Evolutionary conservation across 2,888 invertebrate species (phyloP).

Genomic region (Pandemis corylana): DNA sequence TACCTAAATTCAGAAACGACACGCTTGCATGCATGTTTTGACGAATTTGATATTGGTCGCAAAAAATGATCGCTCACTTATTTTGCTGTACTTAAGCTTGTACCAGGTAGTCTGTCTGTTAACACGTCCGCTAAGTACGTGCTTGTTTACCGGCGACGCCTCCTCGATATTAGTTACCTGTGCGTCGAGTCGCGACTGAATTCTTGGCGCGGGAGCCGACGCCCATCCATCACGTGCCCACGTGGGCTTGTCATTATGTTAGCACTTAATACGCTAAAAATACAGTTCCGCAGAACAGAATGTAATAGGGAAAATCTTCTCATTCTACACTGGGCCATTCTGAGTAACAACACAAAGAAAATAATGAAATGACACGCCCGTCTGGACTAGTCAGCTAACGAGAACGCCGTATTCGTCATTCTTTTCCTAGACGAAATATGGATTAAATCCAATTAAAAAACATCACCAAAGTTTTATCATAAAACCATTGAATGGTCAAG

Average conservation of each 20-base stretch:
- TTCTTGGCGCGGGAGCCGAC: constrained; percentile 50
- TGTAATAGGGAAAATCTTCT: constrained; percentile 33
- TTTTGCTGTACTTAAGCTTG: background rate
- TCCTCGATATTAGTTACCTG: constrained; percentile 21
- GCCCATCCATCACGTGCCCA: constrained; percentile 25
- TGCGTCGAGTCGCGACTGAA: constrained; percentile 46
- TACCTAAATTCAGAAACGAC: background rate
- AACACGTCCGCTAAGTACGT: constrained; percentile 1
- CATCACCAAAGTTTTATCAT: no score
- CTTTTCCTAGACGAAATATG: no score
- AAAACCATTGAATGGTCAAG: no score
- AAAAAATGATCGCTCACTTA: no score
- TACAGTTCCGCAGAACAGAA: constrained; percentile 19
- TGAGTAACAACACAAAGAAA: constrained; percentile 16
- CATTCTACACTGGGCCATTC: background rate
- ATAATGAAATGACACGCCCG: background rate
- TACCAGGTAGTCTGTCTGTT: background rate
- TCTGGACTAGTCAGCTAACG: background rate
- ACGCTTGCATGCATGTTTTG: background rate
- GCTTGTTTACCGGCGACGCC: constrained; percentile 32
- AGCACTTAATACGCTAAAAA: constrained; percentile 31
- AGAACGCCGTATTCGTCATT: no score
- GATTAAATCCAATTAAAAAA: no score
- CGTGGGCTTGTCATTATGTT: constrained; percentile 27
- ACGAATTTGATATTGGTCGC: background rate